Percentiles rank a stretch among this genome's conserved stretches.
Evolutionary conservation across 2,797 vertebrate genomes (phyloP).

Genomic region (Periparus ater): DNA sequence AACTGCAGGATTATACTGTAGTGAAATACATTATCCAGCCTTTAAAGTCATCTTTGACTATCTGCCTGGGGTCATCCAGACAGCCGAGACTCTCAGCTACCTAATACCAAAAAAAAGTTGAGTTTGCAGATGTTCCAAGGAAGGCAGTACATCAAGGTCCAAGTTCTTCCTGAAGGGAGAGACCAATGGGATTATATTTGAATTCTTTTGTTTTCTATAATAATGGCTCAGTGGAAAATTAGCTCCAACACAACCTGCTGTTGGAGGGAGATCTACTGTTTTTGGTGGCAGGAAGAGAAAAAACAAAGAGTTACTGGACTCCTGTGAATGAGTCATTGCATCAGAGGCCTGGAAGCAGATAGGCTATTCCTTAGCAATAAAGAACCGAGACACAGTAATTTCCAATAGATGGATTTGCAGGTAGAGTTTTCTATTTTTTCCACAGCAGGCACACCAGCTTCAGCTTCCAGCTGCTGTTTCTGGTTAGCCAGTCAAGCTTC

Average conservation of each 20-base stretch:
- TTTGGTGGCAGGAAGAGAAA: not conserved
- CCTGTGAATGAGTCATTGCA: not conserved
- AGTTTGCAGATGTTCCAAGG: conserved; percentile 4
- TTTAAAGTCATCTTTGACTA: conserved; percentile 63
- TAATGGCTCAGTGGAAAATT: not conserved
- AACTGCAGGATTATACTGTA: conserved; percentile 61
- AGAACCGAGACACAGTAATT: not conserved
- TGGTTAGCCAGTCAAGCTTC: conserved; percentile 37
- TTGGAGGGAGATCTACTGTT: not conserved
- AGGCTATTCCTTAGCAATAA: conserved; percentile 21
- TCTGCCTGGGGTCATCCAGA: conserved; percentile 50
- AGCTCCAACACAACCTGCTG: not conserved
- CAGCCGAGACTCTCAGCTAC: conserved; percentile 16
- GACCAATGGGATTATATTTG: not conserved
- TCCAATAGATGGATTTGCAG: conserved; percentile 4
- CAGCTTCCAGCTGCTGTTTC: conserved; percentile 16
- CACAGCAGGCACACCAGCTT: conserved; percentile 1
- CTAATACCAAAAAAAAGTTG: not conserved
- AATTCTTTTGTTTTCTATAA: conserved; percentile 9
- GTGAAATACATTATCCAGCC: conserved; percentile 66
- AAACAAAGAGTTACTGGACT: conserved; percentile 11
- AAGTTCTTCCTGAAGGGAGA: not conserved
- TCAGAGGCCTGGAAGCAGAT: not conserved
- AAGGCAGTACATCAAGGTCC: not conserved
- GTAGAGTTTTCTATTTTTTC: conserved; percentile 26